A percentile compares a stretch with the other conserved stretches of the same genome.
phyloP scores from a whole-genome alignment of 2,113 vertebrate species.

The Oceanites oceanicus region DNA sequence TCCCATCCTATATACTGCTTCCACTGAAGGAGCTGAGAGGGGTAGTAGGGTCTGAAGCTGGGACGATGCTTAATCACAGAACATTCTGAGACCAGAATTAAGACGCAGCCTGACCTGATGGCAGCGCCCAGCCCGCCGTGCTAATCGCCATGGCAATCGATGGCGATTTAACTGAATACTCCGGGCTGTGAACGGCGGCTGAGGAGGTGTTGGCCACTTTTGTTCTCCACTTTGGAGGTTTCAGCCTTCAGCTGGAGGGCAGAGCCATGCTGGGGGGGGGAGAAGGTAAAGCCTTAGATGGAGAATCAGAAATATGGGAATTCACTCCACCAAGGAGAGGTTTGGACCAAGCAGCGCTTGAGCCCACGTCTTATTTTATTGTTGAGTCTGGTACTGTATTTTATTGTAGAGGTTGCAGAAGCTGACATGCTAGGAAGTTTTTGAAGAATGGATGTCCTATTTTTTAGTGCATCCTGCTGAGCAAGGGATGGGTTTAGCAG shows the following conservation, averaged over 20 bases:
- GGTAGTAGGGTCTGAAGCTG: neutral
- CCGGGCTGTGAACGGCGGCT: rapidly evolving
- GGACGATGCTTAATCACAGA: neutral
- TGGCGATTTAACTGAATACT: neutral
- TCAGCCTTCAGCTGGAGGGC: neutral
- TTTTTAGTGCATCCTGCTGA: neutral
- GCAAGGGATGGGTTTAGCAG: neutral
- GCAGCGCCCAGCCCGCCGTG: neutral
- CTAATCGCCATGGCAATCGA: neutral
- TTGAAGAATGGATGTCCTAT: neutral
- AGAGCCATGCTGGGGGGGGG: neutral
- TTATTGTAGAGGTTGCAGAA: neutral
- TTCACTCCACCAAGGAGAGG: neutral
- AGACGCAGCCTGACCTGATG: neutral
- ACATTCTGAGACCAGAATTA: neutral
- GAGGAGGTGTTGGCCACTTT: neutral
- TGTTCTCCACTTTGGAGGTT: neutral
- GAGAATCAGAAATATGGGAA: neutral
- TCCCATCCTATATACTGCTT: neutral
- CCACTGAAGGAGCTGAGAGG: neutral
- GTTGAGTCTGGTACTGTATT: neutral
- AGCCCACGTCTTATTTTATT: neutral
- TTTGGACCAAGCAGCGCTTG: neutral
- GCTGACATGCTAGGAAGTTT: neutral
- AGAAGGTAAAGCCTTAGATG: neutral